Percentiles rank a stretch among this genome's conserved stretches.
Evolutionary conservation across 2,113 vertebrate genomes (phyloP).

Genomic region (Romanogobio albipinnatus): DNA sequence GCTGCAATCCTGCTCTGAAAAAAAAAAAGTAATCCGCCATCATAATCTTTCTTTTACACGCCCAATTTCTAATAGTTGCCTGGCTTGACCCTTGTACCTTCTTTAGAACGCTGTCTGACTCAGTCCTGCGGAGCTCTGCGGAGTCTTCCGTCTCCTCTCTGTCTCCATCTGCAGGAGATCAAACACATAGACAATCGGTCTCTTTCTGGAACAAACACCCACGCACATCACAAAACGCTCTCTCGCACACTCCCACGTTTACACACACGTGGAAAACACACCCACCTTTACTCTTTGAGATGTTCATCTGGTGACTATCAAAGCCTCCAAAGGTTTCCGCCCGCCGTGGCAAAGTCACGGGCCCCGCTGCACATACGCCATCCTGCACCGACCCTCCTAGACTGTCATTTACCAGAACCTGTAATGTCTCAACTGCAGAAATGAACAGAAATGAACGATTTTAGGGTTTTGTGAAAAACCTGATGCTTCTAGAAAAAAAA

Average conservation of each 20-base stretch:
- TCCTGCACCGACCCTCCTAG: conserved; percentile 71
- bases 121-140: conserved; percentile 88
- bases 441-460: not conserved
- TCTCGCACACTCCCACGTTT: not conserved
- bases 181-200: conserved; percentile 3
- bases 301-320: conserved; percentile 91
- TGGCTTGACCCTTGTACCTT: conserved; percentile 77
- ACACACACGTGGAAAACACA: conserved; percentile 14
- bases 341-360: conserved; percentile 84
- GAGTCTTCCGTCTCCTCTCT: conserved; percentile 85
- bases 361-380: conserved; percentile 74
- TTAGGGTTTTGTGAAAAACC: not conserved
- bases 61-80: not conserved
- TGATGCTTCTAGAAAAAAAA: not conserved
- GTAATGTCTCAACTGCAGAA: conserved; percentile 83
- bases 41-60: not conserved
- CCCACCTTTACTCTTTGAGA: conserved; percentile 79
- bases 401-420: conserved; percentile 79
- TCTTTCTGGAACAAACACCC: not conserved
- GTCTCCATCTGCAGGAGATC: conserved; percentile 77
- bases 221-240: not conserved
- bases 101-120: conserved; percentile 89
- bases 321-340: conserved; percentile 95
- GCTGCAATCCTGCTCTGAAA: not conserved
- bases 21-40: too few relatives aligned